Percentiles rank a stretch among this genome's conserved stretches.
Conservation (phyloP, 1,140 invertebrate species). For the Aphaenogaster ashmeadi region DNA sequence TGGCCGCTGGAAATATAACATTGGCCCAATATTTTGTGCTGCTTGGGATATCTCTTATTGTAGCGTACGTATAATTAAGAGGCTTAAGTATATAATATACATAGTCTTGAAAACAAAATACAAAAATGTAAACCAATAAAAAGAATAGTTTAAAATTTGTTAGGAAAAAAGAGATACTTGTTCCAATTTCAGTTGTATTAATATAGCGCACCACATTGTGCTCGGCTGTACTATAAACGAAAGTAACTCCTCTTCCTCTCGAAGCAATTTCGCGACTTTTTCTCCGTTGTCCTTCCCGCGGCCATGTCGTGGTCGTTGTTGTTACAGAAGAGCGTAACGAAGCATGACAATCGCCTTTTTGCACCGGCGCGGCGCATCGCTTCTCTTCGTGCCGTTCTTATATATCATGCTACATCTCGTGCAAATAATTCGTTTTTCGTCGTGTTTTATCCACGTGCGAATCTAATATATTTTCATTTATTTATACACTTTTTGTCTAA, state of each 20-base stretch:
- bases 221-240: constrained; percentile 82
- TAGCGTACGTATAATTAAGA: not conserved
- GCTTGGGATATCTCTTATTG: not conserved
- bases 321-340: constrained; percentile 79
- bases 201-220: constrained; percentile 8
- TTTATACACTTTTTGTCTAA: not conserved
- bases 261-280: constrained; percentile 83
- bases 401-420: not conserved
- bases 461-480: not conserved
- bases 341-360: constrained; percentile 80
- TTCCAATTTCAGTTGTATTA: constrained; percentile 1
- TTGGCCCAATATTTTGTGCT: too few relatives aligned
- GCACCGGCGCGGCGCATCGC: not conserved
- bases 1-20: too few relatives aligned
- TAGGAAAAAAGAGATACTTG: not conserved
- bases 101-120: not conserved
- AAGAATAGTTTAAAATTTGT: not conserved
- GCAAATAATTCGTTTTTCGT: not conserved
- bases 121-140: not conserved
- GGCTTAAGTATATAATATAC: not conserved
- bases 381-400: not conserved
- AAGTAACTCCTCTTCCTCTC: constrained; percentile 86
- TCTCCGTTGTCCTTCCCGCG: constrained; percentile 72
- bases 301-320: constrained; percentile 68
- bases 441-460: not conserved